Evolutionary conservation across 2,888 invertebrate species (phyloP), one percentile per base, ranked within the genome.

Genomic region (Limnephilus lunatus): DNA sequence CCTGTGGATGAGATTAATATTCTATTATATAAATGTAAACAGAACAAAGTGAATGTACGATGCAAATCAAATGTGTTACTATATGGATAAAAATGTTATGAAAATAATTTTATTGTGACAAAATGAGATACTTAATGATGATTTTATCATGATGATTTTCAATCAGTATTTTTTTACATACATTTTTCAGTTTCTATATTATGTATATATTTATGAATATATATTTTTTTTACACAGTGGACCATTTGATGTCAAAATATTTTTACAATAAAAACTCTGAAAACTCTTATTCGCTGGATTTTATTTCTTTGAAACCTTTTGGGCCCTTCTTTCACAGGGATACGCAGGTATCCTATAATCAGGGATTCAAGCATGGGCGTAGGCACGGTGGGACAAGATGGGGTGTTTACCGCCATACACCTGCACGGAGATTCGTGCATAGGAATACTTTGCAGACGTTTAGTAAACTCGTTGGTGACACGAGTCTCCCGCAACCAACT

Each of bases 141-240:
- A 92, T 93, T 92, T 91, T 92, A 90, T 90, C 92, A 92, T 87
- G 83, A 93, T 93, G 86, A 92, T 93, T 93, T 93, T 93, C 82
- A 92, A 93, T 93, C 93, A 93, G 93, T 93, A 93, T 93, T 93
- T 93, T 93, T 93, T 91, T 93, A 93, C 92, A 89, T 89, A 82
- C 88, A 91, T 92, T 93, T 93, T 93, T 93, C 93, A 82, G 93
- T 93, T 92, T 92, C 91, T 87, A 90, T 93, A 68, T 68, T 68
- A 90, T 92, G 91, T 93, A 91, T 93, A 92, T 91, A 94, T 93
- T 92, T 93, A 92, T 94, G 92, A 93, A 93, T 94, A 93, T 93
- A 94, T 93, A 94, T 94, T 93, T 93, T 93, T 93, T 94, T 93
- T 94, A 94, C 93, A 92, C 92, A 92, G 92, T 92, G 93, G 94